A percentile compares a stretch with the other conserved stretches of the same genome.
Conservation (phyloP, 2,113 vertebrate genomes). For the Burhinus oedicnemus region DNA sequence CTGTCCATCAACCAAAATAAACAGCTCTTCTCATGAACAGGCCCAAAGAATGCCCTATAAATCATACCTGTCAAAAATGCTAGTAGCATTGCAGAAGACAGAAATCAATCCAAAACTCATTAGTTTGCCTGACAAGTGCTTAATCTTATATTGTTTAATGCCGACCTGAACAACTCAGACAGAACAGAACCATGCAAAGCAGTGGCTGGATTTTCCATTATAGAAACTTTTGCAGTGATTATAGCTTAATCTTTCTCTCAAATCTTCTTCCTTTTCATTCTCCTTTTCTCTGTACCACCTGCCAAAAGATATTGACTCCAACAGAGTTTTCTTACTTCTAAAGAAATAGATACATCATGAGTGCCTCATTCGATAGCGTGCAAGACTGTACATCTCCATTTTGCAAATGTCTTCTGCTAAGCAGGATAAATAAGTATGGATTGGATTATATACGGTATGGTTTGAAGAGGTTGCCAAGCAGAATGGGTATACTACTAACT, state of each 20-base stretch:
- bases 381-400: neutral
- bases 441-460: neutral
- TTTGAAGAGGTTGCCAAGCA: neutral
- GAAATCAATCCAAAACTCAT: slow-evolving; percentile 85
- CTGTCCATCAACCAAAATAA: slow-evolving; percentile 79
- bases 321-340: neutral
- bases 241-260: slow-evolving; percentile 63
- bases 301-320: slow-evolving; percentile 18
- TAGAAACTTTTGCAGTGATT: slow-evolving; percentile 59
- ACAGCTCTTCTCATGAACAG: slow-evolving; percentile 77
- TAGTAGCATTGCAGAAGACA: slow-evolving; percentile 73
- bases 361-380: neutral
- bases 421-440: neutral
- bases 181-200: slow-evolving; percentile 65
- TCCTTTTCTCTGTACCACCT: slow-evolving; percentile 10
- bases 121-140: slow-evolving; percentile 79
- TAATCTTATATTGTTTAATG: slow-evolving; percentile 80
- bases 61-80: slow-evolving; percentile 80
- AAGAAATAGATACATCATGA: neutral
- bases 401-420: slow-evolving; percentile 7
- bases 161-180: slow-evolving; percentile 43
- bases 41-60: slow-evolving; percentile 76
- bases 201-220: slow-evolving; percentile 53
- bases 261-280: slow-evolving; percentile 9
- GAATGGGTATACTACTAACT: neutral